Evolutionary conservation across 92 coral and sea anemone species (phyloP).

Genomic region (Phenganax marumi): DNA sequence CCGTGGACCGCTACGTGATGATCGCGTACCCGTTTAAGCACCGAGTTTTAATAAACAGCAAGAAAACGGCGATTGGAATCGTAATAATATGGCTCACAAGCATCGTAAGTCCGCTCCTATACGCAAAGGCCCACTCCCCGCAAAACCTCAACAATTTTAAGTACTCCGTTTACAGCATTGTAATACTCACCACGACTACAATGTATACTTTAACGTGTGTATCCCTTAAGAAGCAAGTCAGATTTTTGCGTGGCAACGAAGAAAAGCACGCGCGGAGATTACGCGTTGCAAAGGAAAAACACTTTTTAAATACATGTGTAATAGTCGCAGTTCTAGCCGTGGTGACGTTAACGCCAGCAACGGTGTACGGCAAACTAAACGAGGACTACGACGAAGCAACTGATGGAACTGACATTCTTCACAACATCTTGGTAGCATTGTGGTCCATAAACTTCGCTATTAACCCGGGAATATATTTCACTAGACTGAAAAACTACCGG

Average conservation of each 20-base stretch:
- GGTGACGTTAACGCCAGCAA: not conserved
- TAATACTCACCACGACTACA: not conserved
- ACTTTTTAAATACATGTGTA: not conserved
- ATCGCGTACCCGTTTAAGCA: constrained; percentile 3
- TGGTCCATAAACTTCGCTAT: not conserved
- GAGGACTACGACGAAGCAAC: not conserved
- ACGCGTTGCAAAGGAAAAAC: not conserved
- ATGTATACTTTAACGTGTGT: not conserved
- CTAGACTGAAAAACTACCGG: constrained; percentile 1
- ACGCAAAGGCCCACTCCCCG: not conserved
- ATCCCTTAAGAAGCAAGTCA: not conserved
- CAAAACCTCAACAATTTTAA: not conserved
- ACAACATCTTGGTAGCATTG: not conserved
- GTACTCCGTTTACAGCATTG: not conserved
- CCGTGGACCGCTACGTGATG: constrained; percentile 1
- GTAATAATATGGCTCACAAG: not conserved
- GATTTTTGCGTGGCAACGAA: not conserved
- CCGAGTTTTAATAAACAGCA: not conserved
- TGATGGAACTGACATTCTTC: not conserved
- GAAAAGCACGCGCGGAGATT: not conserved
- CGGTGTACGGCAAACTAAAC: not conserved
- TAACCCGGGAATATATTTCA: not conserved
- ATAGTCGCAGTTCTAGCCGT: constrained; percentile 3
- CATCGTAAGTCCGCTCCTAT: not conserved
- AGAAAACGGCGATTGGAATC: not conserved